Percentiles rank a stretch among this genome's conserved stretches.
These are phyloP conservation scores for Pyrocephalus nanus DNA, from an alignment of 2,797 vertebrate species.

Conservation along the genomic window DNA sequence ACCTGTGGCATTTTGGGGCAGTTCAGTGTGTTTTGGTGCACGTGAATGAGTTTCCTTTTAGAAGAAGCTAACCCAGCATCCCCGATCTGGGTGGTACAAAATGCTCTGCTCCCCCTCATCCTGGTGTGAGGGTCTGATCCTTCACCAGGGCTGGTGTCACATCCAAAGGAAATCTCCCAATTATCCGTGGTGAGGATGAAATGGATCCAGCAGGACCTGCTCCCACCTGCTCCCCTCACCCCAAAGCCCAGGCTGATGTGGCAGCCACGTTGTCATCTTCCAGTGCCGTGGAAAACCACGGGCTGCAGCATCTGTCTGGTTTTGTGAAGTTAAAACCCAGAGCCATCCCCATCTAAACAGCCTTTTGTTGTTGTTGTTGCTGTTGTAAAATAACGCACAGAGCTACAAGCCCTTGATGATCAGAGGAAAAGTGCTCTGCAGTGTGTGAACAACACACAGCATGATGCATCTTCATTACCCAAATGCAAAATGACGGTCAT, in stretches of 20 bases:
- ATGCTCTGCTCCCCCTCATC: background rate
- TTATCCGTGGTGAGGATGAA: background rate
- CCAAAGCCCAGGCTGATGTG: background rate
- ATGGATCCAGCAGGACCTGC: background rate
- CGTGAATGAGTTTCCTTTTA: background rate
- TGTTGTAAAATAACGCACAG: background rate
- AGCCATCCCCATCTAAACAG: background rate
- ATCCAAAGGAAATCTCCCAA: background rate
- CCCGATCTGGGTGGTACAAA: background rate
- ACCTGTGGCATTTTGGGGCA: background rate
- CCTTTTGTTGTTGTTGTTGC: background rate
- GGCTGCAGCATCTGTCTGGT: background rate
- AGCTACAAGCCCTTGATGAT: background rate
- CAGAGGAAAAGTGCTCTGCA: background rate
- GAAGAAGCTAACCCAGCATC: background rate
- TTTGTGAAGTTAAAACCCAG: background rate
- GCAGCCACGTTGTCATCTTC: background rate
- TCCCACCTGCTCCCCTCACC: background rate
- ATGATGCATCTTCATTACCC: slow-evolving; percentile 41
- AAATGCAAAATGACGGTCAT: background rate
- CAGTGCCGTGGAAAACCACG: background rate
- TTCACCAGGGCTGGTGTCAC: background rate
- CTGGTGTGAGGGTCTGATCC: background rate
- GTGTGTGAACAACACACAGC: background rate
- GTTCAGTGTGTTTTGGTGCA: accelerated